A percentile compares a stretch with the other conserved stretches of the same genome.
Evolutionary conservation across 2,797 vertebrate genomes (phyloP).

Genomic region (Hozukius guyotensis): DNA sequence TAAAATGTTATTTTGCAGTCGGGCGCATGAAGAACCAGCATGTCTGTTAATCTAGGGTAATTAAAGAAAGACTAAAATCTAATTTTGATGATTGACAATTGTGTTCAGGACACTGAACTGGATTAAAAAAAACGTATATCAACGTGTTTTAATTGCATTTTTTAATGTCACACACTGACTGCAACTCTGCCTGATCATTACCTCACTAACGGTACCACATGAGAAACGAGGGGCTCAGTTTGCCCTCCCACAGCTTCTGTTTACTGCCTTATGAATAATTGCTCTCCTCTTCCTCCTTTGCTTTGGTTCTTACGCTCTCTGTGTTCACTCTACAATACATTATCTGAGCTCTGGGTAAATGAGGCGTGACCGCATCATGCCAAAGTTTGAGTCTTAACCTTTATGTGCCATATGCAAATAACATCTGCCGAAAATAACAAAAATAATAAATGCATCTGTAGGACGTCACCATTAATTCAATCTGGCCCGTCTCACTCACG

Average conservation of each 20-base stretch:
- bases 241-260: conserved; percentile 51
- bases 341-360: conserved; percentile 36
- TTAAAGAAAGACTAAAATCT: not conserved
- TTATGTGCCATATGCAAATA: conserved; percentile 46
- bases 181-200: conserved; percentile 2
- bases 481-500: conserved; percentile 31
- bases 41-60: not conserved
- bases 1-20: not conserved
- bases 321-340: conserved; percentile 13
- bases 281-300: conserved; percentile 3
- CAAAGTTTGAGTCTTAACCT: conserved; percentile 46
- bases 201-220: not conserved
- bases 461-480: conserved; percentile 63
- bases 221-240: conserved; percentile 22
- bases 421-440: not conserved
- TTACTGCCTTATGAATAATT: conserved; percentile 67
- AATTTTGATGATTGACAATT: not conserved
- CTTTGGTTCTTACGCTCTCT: not conserved
- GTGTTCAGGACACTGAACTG: not conserved
- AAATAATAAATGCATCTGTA: conserved; percentile 12
- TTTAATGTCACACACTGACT: not conserved
- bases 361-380: conserved; percentile 33
- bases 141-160: not conserved
- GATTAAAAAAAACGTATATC: not conserved
- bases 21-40: not conserved